Evolutionary conservation across 2,113 vertebrate genomes (phyloP), one percentile per base, ranked within the genome.

Genomic region (Lasiurus cinereus): DNA sequence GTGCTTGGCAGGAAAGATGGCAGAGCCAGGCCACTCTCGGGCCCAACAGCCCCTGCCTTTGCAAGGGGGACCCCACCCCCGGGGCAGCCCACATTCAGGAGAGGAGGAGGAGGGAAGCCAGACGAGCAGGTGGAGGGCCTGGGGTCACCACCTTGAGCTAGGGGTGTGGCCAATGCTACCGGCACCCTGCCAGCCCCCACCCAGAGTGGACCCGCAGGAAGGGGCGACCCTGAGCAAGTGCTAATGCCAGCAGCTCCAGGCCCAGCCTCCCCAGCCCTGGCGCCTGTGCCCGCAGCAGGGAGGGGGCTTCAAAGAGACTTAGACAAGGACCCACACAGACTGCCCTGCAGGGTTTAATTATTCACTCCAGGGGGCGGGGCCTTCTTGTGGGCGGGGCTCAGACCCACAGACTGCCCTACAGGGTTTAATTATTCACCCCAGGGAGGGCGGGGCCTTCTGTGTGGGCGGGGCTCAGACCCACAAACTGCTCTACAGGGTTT

Each of bases 221-320:
- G 24, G 5, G 82, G 56, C 76, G 15, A 19, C 0, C n/a, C 70
- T 95, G 91, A 87, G 88, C 97, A 97, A 88, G 18, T 36, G 84
- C 92, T 96, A 96, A 89, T 91, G 87, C 92, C 96, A 96, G 86
- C 72, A 2, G 21, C 14, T 0, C 46, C 0, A 31, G 89, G 19
- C 73, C 36, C 10, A 96, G 86, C 5, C 21, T 16, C 76, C 90
- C 39, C 10, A 21, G 90, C 1, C 43, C 46, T 14, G 8, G 54
- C 31, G 56, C 54, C 21, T 4, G 24, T 12, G 56, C 22, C 22
- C 0, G 52, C 24, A 59, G 31, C 0, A 7, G 36, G 50, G 22
- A 39, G 15, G 54, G 18, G 54, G 77, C 90, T 6, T 0, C 11
- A 2, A 2, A 74, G 14, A 43, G 74, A 27, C n/a, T 77, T 66